Conservation (phyloP, 2,797 vertebrate genomes). For the Sciaenops ocellatus region DNA sequence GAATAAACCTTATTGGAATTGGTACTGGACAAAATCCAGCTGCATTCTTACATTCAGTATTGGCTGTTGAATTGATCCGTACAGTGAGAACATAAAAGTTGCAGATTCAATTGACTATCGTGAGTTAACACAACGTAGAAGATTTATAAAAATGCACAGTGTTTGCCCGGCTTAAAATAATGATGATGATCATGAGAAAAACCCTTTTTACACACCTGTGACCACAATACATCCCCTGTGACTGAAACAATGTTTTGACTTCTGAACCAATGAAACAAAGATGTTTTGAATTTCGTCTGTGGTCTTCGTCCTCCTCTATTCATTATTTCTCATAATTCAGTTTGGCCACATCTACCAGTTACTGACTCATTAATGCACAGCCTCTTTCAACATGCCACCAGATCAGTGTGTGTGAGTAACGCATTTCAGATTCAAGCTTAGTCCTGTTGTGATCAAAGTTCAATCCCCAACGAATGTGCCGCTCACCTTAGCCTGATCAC, state of each 20-base stretch:
- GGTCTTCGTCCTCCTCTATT: slow-evolving; percentile 57
- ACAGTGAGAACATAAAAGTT: not conserved
- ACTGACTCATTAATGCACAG: slow-evolving; percentile 46
- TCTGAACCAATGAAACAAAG: slow-evolving; percentile 86
- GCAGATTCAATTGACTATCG: not conserved
- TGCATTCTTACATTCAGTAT: not conserved
- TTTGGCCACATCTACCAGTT: slow-evolving; percentile 33
- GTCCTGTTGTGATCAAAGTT: slow-evolving; percentile 66
- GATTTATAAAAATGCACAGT: not conserved
- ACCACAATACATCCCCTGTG: slow-evolving; percentile 7
- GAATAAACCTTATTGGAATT: not conserved
- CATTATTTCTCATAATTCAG: slow-evolving; percentile 28
- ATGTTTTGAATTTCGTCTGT: slow-evolving; percentile 48
- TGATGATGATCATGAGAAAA: slow-evolving; percentile 5
- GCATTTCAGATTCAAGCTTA: slow-evolving; percentile 31
- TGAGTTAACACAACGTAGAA: not conserved
- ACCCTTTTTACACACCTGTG: slow-evolving; percentile 28
- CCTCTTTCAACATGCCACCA: slow-evolving; percentile 38
- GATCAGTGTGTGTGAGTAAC: slow-evolving; percentile 33
- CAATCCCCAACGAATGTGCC: slow-evolving; percentile 24
- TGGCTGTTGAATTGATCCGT: not conserved
- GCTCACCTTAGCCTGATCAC: slow-evolving; percentile 43
- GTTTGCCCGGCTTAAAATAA: not conserved
- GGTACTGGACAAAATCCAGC: not conserved
- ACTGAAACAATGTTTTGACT: slow-evolving; percentile 72